phyloP scores from a whole-genome alignment of 1,140 invertebrate genomes.

The Penaeus japonicus region DNA sequence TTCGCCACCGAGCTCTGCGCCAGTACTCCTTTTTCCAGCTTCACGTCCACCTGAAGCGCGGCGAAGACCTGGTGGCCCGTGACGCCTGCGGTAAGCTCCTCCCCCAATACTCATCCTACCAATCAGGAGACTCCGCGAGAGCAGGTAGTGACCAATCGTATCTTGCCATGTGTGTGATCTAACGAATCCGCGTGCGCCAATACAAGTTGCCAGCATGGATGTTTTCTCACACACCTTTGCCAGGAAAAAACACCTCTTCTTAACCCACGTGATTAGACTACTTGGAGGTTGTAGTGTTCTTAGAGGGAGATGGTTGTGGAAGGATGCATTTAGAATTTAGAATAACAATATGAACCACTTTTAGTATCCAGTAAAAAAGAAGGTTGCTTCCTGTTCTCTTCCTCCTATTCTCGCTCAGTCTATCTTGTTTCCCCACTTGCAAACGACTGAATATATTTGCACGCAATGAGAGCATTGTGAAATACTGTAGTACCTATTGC shows the following conservation, averaged over 20 bases:
- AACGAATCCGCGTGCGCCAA: conserved; percentile 42
- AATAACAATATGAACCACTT: not conserved
- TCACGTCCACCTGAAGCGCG: conserved; percentile 84
- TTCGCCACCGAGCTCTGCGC: conserved; percentile 59
- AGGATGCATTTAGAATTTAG: no score
- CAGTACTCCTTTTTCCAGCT: conserved; percentile 87
- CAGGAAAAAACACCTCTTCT: no score
- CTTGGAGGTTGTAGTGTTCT: no score
- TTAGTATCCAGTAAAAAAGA: not conserved
- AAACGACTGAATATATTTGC: no score
- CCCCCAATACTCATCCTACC: conserved; percentile 48
- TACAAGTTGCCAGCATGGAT: conserved; percentile 35
- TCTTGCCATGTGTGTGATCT: conserved; percentile 27
- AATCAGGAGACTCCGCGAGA: conserved; percentile 45
- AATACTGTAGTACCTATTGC: no score
- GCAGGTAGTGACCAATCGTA: conserved; percentile 45
- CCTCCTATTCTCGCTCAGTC: not conserved
- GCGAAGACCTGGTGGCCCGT: conserved; percentile 88
- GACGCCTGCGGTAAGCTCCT: conserved; percentile 84
- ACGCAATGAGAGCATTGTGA: no score
- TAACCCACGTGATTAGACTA: no score
- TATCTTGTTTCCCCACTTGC: not conserved
- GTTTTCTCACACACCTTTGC: not conserved
- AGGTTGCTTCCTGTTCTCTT: not conserved
- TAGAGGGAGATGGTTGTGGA: no score